phyloP scores from a whole-genome alignment of 2,797 vertebrate species.

The Rachycentron canadum region DNA sequence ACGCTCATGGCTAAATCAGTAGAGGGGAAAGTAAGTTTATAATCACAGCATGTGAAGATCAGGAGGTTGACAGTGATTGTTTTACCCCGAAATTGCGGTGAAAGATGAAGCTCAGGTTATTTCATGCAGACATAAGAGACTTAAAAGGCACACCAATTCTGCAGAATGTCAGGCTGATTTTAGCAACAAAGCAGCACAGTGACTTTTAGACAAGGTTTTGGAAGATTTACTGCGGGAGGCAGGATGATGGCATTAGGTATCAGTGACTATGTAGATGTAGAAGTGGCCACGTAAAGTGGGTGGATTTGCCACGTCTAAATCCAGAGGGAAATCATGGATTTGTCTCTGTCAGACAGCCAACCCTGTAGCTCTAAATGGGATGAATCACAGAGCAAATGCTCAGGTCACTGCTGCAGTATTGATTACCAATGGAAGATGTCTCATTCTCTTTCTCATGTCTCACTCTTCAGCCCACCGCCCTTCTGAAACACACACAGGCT shows the following conservation, averaged over 20 bases:
- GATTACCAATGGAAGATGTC: constrained; percentile 83
- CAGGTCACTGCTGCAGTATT: constrained; percentile 84
- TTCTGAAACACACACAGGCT: constrained; percentile 19
- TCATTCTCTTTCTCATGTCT: constrained; percentile 77
- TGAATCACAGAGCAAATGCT: constrained; percentile 78
- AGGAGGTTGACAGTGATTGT: constrained; percentile 46
- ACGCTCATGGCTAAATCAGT: constrained; percentile 30
- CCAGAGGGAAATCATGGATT: constrained; percentile 78
- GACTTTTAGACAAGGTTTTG: constrained; percentile 46
- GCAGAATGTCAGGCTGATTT: background rate
- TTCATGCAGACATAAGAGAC: constrained; percentile 19
- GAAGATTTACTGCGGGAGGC: constrained; percentile 20
- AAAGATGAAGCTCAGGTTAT: constrained; percentile 31
- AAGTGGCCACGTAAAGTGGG: constrained; percentile 36
- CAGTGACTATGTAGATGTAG: constrained; percentile 44
- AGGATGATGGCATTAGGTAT: constrained; percentile 27
- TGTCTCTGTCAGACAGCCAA: constrained; percentile 75
- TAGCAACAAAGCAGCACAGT: background rate
- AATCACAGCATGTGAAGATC: constrained; percentile 56
- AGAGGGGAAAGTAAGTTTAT: constrained; percentile 56
- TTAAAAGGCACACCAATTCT: constrained; percentile 18
- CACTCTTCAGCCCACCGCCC: constrained; percentile 54
- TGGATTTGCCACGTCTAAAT: constrained; percentile 49
- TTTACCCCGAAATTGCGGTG: constrained; percentile 33
- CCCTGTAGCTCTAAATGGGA: constrained; percentile 78